Evolutionary conservation across 2,888 invertebrate genomes (phyloP).

Genomic region (Metacarcinus magister): DNA sequence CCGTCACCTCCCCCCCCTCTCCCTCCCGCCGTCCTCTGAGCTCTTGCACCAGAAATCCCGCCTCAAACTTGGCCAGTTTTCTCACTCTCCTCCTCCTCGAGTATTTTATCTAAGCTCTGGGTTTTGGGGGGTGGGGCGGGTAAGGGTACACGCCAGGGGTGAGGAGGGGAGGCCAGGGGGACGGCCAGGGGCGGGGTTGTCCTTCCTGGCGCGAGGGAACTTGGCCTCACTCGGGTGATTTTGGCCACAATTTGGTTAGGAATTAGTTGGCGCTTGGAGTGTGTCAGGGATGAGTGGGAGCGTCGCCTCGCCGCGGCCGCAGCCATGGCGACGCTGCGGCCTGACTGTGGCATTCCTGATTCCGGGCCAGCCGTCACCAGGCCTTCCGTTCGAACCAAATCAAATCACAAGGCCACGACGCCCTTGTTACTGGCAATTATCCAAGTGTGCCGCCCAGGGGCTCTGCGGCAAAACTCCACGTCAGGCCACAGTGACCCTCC

Average conservation of each 20-base stretch:
- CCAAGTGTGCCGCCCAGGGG: not conserved
- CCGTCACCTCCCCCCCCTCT: not conserved
- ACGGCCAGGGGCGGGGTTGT: not conserved
- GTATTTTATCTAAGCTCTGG: slow-evolving; percentile 32
- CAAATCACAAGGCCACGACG: slow-evolving; percentile 44
- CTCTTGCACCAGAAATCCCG: slow-evolving; percentile 42
- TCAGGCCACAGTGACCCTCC: not conserved
- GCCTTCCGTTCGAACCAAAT: slow-evolving; percentile 61
- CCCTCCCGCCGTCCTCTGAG: not conserved
- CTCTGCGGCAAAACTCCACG: not conserved
- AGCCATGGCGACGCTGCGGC: not conserved
- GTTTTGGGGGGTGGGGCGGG: not conserved
- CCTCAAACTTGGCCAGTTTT: slow-evolving; percentile 61
- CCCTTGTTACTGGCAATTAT: slow-evolving; percentile 20
- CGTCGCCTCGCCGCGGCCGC: not conserved
- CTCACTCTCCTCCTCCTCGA: slow-evolving; percentile 59
- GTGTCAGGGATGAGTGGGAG: not conserved
- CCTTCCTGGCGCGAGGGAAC: slow-evolving; percentile 13
- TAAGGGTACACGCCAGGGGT: not conserved
- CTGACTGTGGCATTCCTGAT: slow-evolving; percentile 22
- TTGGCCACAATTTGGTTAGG: slow-evolving; percentile 48
- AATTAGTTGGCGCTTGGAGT: slow-evolving; percentile 21
- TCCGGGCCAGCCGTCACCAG: not conserved
- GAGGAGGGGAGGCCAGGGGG: not conserved
- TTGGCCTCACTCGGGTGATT: slow-evolving; percentile 21